These are phyloP conservation scores for Neodiprion virginianus DNA, from an alignment of 1,140 invertebrate genomes.

Conservation along the genomic window DNA sequence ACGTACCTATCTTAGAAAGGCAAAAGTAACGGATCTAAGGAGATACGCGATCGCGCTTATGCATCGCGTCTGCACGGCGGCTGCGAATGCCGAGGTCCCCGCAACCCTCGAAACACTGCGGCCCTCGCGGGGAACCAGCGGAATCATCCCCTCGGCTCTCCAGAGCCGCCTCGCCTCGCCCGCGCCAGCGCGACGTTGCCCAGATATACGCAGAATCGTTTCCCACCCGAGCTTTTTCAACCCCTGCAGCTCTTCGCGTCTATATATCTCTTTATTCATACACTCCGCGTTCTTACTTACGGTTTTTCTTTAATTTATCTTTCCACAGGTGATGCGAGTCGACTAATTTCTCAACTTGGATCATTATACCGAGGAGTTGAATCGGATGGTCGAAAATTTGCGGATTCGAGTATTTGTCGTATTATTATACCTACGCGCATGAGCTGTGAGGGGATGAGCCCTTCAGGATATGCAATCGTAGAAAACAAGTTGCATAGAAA, in stretches of 20 bases:
- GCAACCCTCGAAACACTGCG: conserved; percentile 4
- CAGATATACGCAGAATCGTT: background rate
- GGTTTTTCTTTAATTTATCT: background rate
- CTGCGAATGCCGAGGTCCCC: conserved; percentile 2
- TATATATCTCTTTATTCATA: background rate
- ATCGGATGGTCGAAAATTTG: no score
- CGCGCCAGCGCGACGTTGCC: conserved; percentile 5
- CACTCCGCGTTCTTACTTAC: background rate
- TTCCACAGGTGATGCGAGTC: background rate
- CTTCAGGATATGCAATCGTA: no score
- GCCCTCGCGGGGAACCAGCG: background rate
- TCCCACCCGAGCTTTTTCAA: background rate
- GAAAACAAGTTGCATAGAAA: no score
- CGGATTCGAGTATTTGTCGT: no score
- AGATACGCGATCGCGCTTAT: background rate
- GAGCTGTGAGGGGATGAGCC: no score
- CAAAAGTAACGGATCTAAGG: background rate
- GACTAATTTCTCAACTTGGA: no score
- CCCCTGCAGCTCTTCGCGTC: background rate
- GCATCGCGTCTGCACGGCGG: background rate
- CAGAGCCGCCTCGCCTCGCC: background rate
- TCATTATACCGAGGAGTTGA: no score
- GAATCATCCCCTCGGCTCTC: background rate
- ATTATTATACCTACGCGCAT: no score
- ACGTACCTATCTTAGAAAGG: no score